Percentiles rank a stretch among this genome's conserved stretches.
Evolutionary conservation across 1,140 invertebrate species (phyloP).

Genomic region (Drusus annulatus): DNA sequence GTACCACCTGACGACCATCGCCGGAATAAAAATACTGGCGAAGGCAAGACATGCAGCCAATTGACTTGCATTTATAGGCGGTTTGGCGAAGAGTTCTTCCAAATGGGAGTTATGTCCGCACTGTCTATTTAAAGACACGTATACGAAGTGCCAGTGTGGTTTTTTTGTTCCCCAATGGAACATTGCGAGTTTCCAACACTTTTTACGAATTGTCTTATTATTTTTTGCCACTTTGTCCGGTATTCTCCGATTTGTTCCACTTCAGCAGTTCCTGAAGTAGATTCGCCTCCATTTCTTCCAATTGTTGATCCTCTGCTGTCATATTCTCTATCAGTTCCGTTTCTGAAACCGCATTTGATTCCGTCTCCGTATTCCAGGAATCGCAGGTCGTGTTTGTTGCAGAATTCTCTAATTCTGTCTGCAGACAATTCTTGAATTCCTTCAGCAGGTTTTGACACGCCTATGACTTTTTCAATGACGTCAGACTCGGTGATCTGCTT

Average conservation of each 20-base stretch:
- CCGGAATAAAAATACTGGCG: slow-evolving; percentile 21
- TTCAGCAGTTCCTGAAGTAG: background rate
- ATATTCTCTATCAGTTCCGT: too few relatives aligned
- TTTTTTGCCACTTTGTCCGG: background rate
- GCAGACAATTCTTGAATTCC: too few relatives aligned
- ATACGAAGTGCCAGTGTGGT: slow-evolving; percentile 6
- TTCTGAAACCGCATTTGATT: too few relatives aligned
- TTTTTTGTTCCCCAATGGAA: slow-evolving; percentile 5
- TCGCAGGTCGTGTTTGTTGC: too few relatives aligned
- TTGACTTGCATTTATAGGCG: slow-evolving; percentile 19
- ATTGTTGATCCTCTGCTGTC: too few relatives aligned
- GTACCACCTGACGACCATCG: background rate
- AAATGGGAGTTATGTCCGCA: slow-evolving; percentile 17
- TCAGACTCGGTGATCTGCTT: too few relatives aligned
- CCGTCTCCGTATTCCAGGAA: too few relatives aligned
- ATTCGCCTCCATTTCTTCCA: too few relatives aligned
- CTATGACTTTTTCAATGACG: too few relatives aligned
- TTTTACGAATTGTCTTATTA: background rate
- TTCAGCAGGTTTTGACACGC: too few relatives aligned
- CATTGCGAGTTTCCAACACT: background rate
- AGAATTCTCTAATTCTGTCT: too few relatives aligned
- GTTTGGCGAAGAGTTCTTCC: background rate
- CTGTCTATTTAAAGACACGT: background rate
- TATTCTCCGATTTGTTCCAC: slow-evolving; percentile 8
- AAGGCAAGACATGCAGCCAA: slow-evolving; percentile 20